Evolutionary conservation across 2,797 vertebrate species (phyloP), one percentile per base, ranked within the genome.

Genomic region (Buphagus erythrorhynchus): DNA sequence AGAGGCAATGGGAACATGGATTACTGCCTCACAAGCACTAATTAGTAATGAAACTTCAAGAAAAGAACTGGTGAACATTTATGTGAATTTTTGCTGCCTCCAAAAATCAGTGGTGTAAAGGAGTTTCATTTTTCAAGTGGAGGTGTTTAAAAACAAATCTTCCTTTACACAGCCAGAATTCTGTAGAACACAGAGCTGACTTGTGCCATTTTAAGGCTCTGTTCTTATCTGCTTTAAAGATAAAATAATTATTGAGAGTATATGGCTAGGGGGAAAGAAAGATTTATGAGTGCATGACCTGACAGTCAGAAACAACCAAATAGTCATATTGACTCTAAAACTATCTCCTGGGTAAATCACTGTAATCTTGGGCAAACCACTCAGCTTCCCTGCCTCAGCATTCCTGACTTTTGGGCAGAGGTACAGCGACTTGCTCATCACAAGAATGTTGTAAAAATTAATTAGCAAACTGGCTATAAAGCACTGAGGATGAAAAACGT

Each of bases 391-490:
- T 3, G 25, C 67, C 69, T 84, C 54, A 48, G 58, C 9, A 0
- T 48, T 84, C 58, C 29, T 75, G 67, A 84, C 80, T 92, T 86
- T 88, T 31, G 15, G 88, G 57, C 66, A 78, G 74, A 88, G 73
- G 73, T 67, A 91, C 80, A 95, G 80, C 43, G 63, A 73, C 45
- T 74, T 95, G 69, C 90, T 95, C 62, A 84, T 87, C 88, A 66
- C 81, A 61, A 83, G 77, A 71, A 90, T 80, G 81, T 68, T 88
- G 85, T 91, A 88, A 95, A 87, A 96, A 96, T 94, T 95, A 96
- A 96, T 96, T 96, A 96, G 58, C 38, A 90, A 95, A 94, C 87
- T 92, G 54, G 51, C 73, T 96, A 74, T 86, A 96, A 94, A 94
- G 74, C 51, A 90, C 61, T 24, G 42, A 67, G 69, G 75, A 92